Conservation (phyloP, 2,888 invertebrate genomes). For the Hypomecis atomaria region DNA sequence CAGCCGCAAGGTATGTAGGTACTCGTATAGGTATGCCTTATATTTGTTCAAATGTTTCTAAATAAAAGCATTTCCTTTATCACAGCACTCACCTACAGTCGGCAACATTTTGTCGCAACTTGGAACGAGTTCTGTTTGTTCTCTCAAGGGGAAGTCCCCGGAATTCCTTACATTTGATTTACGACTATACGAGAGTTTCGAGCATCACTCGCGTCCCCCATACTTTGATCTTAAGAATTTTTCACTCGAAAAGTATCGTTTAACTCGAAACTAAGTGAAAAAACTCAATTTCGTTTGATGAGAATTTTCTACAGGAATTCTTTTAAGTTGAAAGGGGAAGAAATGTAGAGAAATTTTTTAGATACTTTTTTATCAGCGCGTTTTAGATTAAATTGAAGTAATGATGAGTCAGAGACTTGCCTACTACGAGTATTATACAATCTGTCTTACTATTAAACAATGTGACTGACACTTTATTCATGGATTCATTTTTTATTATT, state of each 20-base stretch:
- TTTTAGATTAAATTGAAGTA: background rate
- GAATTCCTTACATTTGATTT: conserved; percentile 35
- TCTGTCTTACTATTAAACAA: no score
- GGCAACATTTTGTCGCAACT: conserved; percentile 25
- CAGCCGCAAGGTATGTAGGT: no score
- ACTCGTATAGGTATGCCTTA: background rate
- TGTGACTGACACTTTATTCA: no score
- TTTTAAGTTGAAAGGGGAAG: conserved; percentile 46
- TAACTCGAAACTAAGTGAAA: conserved; percentile 41
- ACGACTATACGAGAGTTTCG: conserved; percentile 26
- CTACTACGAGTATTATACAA: no score
- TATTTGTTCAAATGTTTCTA: background rate
- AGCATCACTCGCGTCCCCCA: conserved; percentile 25
- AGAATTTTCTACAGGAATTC: conserved; percentile 47
- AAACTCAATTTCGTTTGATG: conserved; percentile 52
- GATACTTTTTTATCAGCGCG: background rate
- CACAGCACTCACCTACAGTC: conserved; percentile 14
- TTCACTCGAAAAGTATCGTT: conserved; percentile 41
- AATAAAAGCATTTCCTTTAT: conserved; percentile 3
- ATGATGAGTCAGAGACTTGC: no score
- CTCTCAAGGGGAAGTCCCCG: conserved; percentile 19
- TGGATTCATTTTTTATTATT: no score
- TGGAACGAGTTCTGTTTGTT: conserved; percentile 35
- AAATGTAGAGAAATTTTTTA: conserved; percentile 15
- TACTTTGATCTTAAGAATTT: conserved; percentile 46